Percentiles rank a stretch among this genome's conserved stretches.
phyloP scores from a whole-genome alignment of 2,113 vertebrate species.

The Scatophagus argus region DNA sequence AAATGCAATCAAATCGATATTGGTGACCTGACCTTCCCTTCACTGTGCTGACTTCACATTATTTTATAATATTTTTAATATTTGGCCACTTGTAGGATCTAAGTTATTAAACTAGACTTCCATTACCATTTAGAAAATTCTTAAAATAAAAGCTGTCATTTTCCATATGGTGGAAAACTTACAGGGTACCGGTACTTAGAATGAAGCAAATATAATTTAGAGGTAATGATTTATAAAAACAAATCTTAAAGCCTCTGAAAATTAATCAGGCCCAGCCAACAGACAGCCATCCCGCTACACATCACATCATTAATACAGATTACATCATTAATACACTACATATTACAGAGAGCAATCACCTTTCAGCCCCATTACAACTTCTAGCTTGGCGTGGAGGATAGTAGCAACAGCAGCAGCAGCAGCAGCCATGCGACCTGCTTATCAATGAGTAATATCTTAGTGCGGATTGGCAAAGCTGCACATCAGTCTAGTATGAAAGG shows the following conservation, averaged over 20 bases:
- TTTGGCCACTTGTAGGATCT: neutral
- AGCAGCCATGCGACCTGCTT: slow-evolving; percentile 37
- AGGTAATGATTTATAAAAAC: slow-evolving; percentile 25
- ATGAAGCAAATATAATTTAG: slow-evolving; percentile 1
- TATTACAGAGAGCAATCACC: slow-evolving; percentile 44
- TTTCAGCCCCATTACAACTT: slow-evolving; percentile 44
- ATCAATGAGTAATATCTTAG: slow-evolving; percentile 53
- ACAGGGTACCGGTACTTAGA: neutral
- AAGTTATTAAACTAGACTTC: neutral
- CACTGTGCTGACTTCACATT: neutral
- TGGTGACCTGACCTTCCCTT: too few relatives aligned
- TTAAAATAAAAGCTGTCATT: neutral
- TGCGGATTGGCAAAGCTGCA: neutral
- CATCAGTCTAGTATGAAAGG: slow-evolving; percentile 33
- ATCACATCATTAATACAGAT: slow-evolving; percentile 49
- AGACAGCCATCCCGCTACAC: slow-evolving; percentile 32
- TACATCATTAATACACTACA: slow-evolving; percentile 47
- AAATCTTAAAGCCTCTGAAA: slow-evolving; percentile 19
- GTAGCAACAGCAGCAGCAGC: slow-evolving; percentile 31
- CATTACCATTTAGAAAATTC: neutral
- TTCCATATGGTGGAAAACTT: slow-evolving; percentile 2
- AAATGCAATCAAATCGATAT: neutral
- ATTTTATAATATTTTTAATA: neutral
- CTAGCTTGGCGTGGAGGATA: slow-evolving; percentile 26
- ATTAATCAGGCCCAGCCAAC: slow-evolving; percentile 18